Evolutionary conservation across 2,888 invertebrate genomes (phyloP).

Genomic region (Ennomos fuscantarius): DNA sequence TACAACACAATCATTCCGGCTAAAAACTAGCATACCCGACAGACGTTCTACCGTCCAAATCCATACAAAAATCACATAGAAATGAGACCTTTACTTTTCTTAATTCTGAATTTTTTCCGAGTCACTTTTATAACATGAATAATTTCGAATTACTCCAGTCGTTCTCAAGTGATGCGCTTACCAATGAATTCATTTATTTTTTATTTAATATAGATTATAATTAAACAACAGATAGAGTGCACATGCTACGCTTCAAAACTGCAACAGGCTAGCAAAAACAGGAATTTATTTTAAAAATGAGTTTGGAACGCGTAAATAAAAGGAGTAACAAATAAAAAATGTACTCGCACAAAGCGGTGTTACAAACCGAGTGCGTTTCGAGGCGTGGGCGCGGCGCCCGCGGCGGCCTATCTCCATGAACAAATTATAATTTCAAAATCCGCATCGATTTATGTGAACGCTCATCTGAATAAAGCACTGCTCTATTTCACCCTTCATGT

Average conservation of each 20-base stretch:
- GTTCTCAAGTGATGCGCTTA: no score
- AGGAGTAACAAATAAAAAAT: conserved; percentile 27
- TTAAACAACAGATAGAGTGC: no score
- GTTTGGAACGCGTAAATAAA: conserved; percentile 19
- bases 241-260: background rate
- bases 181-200: no score
- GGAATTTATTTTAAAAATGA: conserved; percentile 27
- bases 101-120: no score
- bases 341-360: conserved; percentile 31
- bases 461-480: conserved; percentile 77
- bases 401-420: conserved; percentile 77
- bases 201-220: no score
- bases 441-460: conserved; percentile 81
- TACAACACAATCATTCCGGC: no score
- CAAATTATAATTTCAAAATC: conserved; percentile 84
- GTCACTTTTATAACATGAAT: no score
- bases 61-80: no score
- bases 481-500: conserved; percentile 67
- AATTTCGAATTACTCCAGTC: no score
- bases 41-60: no score
- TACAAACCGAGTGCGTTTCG: conserved; percentile 32
- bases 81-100: no score
- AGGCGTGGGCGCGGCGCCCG: conserved; percentile 74
- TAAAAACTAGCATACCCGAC: no score
- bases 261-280: conserved; percentile 15